phyloP scores from a whole-genome alignment of 2,113 vertebrate species.

The Psephotus haematonotus region DNA sequence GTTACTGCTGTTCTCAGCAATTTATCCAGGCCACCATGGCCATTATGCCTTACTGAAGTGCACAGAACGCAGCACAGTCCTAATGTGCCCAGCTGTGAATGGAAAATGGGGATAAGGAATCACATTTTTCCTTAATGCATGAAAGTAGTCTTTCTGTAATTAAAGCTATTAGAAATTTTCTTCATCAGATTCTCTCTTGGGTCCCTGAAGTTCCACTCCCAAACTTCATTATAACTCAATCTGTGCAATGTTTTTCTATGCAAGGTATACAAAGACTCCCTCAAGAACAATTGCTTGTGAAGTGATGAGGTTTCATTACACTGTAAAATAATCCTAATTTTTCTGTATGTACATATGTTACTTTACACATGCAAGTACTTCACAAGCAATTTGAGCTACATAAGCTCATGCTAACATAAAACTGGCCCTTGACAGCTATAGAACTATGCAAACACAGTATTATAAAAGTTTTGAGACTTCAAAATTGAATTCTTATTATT shows the following conservation, averaged over 20 bases:
- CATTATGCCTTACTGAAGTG: neutral
- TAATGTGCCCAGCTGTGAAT: neutral
- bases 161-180: neutral
- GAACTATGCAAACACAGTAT: neutral
- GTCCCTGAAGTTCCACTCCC: neutral
- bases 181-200: neutral
- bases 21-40: neutral
- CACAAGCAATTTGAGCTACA: neutral
- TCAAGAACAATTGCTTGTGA: neutral
- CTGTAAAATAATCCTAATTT: neutral
- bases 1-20: neutral
- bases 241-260: neutral
- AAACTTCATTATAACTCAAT: constrained; percentile 13
- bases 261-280: neutral
- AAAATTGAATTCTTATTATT: neutral
- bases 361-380: neutral
- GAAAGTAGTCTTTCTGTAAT: neutral
- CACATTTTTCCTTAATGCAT: neutral
- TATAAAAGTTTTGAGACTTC: neutral
- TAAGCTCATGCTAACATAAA: neutral
- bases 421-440: neutral
- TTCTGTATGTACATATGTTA: neutral
- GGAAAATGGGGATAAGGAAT: neutral
- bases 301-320: neutral
- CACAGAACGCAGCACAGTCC: neutral